phyloP scores from a whole-genome alignment of 2,888 invertebrate genomes.

The Iphiclides podalirius region DNA sequence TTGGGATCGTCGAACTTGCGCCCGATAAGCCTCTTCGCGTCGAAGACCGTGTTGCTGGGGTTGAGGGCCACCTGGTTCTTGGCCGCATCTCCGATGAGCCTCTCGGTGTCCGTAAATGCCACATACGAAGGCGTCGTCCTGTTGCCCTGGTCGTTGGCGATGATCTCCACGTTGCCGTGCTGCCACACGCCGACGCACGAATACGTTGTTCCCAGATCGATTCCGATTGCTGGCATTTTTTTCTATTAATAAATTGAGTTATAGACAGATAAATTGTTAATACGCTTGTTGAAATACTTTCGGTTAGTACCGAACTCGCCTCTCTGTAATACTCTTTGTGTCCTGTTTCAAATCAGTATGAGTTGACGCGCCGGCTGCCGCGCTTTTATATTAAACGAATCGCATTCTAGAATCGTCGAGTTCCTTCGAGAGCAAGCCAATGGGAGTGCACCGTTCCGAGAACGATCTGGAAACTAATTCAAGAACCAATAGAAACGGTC shows the following conservation, averaged over 20 bases:
- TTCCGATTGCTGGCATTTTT: conserved; percentile 68
- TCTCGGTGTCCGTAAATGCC: conserved; percentile 91
- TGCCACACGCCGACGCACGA: conserved; percentile 49
- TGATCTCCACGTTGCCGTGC: conserved; percentile 84
- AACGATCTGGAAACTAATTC: conserved; percentile 42
- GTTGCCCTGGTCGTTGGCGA: conserved; percentile 92
- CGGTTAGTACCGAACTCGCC: conserved; percentile 17
- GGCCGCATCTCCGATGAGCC: conserved; percentile 92
- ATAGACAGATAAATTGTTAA: conserved; percentile 14
- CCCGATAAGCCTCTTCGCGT: conserved; percentile 91
- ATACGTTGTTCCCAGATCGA: conserved; percentile 89
- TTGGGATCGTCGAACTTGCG: conserved; percentile 87
- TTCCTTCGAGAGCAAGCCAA: conserved; percentile 43
- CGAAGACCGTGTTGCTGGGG: conserved; percentile 86
- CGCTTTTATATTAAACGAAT: conserved; percentile 40
- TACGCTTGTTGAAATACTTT: conserved; percentile 20
- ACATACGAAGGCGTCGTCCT: conserved; percentile 93
- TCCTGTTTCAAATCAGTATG: conserved; percentile 20
- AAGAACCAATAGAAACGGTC: neutral
- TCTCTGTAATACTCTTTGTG: conserved; percentile 14
- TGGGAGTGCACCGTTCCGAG: conserved; percentile 30
- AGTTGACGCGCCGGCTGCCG: conserved; percentile 26
- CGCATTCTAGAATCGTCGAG: conserved; percentile 48
- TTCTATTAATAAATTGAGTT: conserved; percentile 15
- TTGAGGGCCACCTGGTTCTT: conserved; percentile 91